phyloP scores from a whole-genome alignment of 2,888 invertebrate species.

The Biston stratarius region DNA sequence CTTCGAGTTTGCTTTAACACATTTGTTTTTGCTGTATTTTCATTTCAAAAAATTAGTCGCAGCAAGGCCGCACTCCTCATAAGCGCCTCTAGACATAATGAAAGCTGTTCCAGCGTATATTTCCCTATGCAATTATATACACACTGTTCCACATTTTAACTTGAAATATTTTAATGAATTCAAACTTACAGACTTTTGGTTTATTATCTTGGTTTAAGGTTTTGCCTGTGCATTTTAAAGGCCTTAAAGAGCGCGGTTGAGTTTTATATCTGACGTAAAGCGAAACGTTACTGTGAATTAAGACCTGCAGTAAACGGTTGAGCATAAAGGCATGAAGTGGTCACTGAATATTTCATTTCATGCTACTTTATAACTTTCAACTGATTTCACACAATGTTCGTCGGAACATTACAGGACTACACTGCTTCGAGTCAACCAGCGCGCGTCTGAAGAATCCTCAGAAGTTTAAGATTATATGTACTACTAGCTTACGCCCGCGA shows the following conservation, averaged over 20 bases:
- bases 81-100: constrained; percentile 67
- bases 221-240: constrained; percentile 33
- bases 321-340: constrained; percentile 15
- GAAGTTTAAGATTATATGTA: too few species aligned
- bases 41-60: constrained; percentile 26
- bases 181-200: constrained; percentile 39
- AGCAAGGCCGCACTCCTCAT: constrained; percentile 26
- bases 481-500: too few species aligned
- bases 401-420: too few species aligned
- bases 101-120: constrained; percentile 61
- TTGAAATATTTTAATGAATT: constrained; percentile 47
- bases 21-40: too few species aligned
- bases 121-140: constrained; percentile 64
- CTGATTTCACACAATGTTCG: constrained; percentile 1
- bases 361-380: constrained; percentile 12
- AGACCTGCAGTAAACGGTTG: constrained; percentile 17
- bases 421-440: too few species aligned
- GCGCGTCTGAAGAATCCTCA: too few species aligned
- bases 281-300: constrained; percentile 17
- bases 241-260: constrained; percentile 16
- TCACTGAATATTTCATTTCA: constrained; percentile 26
- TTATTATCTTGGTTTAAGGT: constrained; percentile 40
- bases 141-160: constrained; percentile 45
- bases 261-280: constrained; percentile 23
- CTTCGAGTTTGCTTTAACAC: too few species aligned